Conservation (phyloP, 2,113 vertebrate genomes). For the Donacobius atricapilla region DNA sequence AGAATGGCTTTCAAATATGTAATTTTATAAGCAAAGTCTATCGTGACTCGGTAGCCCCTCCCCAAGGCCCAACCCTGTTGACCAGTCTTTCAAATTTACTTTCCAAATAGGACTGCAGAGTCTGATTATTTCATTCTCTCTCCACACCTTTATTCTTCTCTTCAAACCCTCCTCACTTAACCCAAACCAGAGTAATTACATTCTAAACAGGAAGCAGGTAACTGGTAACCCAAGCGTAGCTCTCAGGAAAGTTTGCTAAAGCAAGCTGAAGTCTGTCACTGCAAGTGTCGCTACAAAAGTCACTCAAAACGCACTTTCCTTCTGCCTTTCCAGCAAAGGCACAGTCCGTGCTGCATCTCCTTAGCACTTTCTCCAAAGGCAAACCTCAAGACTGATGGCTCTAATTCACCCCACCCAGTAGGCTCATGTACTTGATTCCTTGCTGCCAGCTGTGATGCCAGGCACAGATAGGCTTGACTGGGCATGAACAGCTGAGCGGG, state of each 20-base stretch:
- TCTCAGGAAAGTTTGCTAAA: background rate
- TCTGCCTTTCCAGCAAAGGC: background rate
- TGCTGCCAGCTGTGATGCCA: background rate
- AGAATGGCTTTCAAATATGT: background rate
- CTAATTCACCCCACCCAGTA: background rate
- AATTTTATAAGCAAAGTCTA: background rate
- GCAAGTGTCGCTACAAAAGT: background rate
- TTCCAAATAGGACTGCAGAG: background rate
- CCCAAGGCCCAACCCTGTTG: background rate
- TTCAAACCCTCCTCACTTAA: background rate
- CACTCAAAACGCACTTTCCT: background rate
- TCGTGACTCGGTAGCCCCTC: background rate
- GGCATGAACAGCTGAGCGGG: background rate
- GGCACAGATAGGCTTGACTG: background rate
- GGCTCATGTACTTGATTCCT: background rate
- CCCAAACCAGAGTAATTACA: background rate
- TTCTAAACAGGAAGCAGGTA: background rate
- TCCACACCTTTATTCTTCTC: background rate
- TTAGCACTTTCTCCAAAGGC: background rate
- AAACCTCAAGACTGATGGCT: background rate
- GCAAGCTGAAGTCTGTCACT: background rate
- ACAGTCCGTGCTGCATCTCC: background rate
- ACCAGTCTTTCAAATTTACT: background rate
- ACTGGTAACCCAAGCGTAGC: background rate
- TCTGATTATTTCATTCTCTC: background rate